Base-by-base conservation (phyloP, 1,140 invertebrate species). In the Camponotus floridanus region DNA sequence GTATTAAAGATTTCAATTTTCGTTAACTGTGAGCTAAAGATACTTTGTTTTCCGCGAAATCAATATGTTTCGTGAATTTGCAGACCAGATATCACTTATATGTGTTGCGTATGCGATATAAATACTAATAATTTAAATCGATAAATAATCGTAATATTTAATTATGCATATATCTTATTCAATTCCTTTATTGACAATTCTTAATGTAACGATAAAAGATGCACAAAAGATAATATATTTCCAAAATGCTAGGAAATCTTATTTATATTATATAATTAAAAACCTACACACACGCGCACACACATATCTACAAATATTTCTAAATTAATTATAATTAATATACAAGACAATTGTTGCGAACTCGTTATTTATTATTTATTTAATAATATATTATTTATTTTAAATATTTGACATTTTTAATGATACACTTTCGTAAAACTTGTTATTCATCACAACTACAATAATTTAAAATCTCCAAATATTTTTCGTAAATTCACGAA, bases 111-210 rank as follows among this genome's bases (percentile, higher is more conserved):
- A 13, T 55, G 42, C 26, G 5, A 73, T 51, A 36, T 33, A 73
- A 55, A 61, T n/a, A 45, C 8, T 61, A 36, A 81, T 81, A 71
- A 81, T 59, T 71, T 59, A 59, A 48, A 42, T 9, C 2, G 6
- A 74, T 71, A 21, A 67, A 79, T 79, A 67, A 64, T 48, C 7
- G 21, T 33, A 51, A 7, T 21, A 33, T n/a, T 70, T 80, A 80
- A 42, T 57, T 70, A 18, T n/a, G 8, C n/a, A 67, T 42, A 67
- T 42, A 18, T 31, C 7, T n/a, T 26, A 42, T 13, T 18, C 18
- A n/a, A 42, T n/a, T 5, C 39, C 8, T 57, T 3, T 26, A 8
- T 15, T 51, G 48, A 57, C 36, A 45, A 42, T 80, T 80, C 57
- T 45, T 70, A 6, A 55, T 26, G 8, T 31, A 42, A 31, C 9